Percentiles rank a stretch among this genome's conserved stretches.
phyloP scores from a whole-genome alignment of 2,113 vertebrate species.

The Nothocercus julius region DNA sequence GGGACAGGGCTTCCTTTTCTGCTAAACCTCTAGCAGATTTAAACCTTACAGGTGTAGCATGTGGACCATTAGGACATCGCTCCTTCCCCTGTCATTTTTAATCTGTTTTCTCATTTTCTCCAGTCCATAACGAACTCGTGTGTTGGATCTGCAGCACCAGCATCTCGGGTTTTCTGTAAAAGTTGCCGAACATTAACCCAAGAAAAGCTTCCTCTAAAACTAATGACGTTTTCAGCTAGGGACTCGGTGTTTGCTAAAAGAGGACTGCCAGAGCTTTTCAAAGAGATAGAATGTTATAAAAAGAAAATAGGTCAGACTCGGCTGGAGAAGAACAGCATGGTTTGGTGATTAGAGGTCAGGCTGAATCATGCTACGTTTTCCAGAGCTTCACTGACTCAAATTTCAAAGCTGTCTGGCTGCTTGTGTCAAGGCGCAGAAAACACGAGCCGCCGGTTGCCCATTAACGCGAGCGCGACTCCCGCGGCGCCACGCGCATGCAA shows the following conservation, averaged over 20 bases:
- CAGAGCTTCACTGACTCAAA: neutral
- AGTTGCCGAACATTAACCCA: neutral
- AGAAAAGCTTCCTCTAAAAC: neutral
- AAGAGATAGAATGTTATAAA: conserved; percentile 9
- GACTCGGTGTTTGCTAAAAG: neutral
- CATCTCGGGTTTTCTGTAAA: neutral
- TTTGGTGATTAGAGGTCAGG: conserved; percentile 47
- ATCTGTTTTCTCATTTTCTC: neutral
- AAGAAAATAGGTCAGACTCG: conserved; percentile 54
- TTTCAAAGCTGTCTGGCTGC: neutral
- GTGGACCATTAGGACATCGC: neutral
- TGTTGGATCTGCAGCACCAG: neutral
- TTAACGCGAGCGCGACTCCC: neutral
- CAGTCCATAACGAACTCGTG: neutral
- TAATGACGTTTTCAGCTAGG: neutral
- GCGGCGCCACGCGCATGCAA: neutral
- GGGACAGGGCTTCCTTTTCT: neutral
- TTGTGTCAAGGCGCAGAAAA: neutral
- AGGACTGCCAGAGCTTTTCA: conserved; percentile 2
- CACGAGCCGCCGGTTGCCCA: accelerated
- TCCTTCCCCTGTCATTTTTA: neutral
- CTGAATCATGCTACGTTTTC: conserved; percentile 7
- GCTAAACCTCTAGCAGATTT: neutral
- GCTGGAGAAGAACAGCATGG: neutral
- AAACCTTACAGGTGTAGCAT: neutral